phyloP scores from a whole-genome alignment of 2,888 invertebrate species.

The Hypsopygia costalis region DNA sequence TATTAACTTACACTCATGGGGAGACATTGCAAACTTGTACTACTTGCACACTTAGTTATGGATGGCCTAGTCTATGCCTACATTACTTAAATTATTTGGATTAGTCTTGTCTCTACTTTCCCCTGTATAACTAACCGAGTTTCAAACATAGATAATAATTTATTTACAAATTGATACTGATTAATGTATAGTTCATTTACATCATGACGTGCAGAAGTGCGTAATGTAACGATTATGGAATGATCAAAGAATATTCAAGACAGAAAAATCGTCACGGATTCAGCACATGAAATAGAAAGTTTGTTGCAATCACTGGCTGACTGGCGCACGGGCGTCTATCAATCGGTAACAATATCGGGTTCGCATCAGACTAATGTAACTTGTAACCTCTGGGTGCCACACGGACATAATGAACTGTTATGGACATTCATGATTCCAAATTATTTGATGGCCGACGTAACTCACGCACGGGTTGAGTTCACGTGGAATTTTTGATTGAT shows the following conservation, averaged over 20 bases:
- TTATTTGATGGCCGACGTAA: conserved; percentile 23
- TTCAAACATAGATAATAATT: no score
- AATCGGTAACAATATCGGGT: conserved; percentile 27
- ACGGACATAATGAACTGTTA: conserved; percentile 28
- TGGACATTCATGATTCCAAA: conserved; percentile 25
- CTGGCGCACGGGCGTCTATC: conserved; percentile 30
- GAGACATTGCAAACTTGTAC: no score
- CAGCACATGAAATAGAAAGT: conserved; percentile 62
- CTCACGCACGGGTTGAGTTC: conserved; percentile 12
- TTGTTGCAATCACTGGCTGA: conserved; percentile 38
- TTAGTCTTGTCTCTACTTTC: no score
- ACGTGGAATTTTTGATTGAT: conserved; percentile 19
- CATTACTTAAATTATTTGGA: no score
- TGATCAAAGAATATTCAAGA: conserved; percentile 27
- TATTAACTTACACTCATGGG: no score
- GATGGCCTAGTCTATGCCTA: no score
- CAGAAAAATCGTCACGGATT: conserved; percentile 40
- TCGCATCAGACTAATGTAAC: conserved; percentile 9
- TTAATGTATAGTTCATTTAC: conserved; percentile 1
- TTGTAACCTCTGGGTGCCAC: conserved; percentile 17
- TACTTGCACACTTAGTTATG: no score
- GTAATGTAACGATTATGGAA: conserved; percentile 16
- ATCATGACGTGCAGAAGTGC: conserved; percentile 1
- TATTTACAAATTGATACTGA: neutral
- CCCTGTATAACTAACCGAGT: no score